These are phyloP conservation scores for Dicycla oo DNA, from an alignment of 2,888 invertebrate genomes.

Conservation along the genomic window DNA sequence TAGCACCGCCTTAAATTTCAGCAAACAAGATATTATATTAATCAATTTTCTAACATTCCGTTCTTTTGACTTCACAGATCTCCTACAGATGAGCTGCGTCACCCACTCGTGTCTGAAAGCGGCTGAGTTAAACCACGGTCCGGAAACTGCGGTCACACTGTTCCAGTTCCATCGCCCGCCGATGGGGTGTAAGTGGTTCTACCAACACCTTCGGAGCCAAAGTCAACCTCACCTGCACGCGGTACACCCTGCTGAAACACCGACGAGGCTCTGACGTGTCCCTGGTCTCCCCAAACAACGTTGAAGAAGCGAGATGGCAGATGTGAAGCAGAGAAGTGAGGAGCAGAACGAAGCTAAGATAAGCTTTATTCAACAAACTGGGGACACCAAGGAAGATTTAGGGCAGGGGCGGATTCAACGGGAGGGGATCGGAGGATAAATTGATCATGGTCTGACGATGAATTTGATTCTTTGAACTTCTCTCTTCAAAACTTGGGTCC, in stretches of 20 bases:
- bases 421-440: neutral
- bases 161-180: neutral
- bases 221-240: constrained; percentile 53
- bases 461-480: neutral
- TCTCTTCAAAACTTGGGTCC: constrained; percentile 11
- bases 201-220: constrained; percentile 15
- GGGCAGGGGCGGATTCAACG: constrained; percentile 23
- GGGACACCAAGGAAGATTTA: constrained; percentile 15
- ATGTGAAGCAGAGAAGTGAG: neutral
- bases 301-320: constrained; percentile 20
- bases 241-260: constrained; percentile 49
- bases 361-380: constrained; percentile 18
- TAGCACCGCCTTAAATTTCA: neutral
- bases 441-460: neutral
- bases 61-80: constrained; percentile 4
- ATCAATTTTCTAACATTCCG: neutral
- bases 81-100: too few species aligned
- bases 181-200: constrained; percentile 52
- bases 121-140: too few species aligned
- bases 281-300: constrained; percentile 25
- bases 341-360: neutral
- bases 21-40: neutral
- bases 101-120: too few species aligned
- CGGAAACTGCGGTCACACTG: too few species aligned
- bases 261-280: constrained; percentile 46